A percentile compares a stretch with the other conserved stretches of the same genome.
These are phyloP conservation scores for Hyles euphorbiae DNA, from an alignment of 1,140 invertebrate genomes.

Conservation along the genomic window DNA sequence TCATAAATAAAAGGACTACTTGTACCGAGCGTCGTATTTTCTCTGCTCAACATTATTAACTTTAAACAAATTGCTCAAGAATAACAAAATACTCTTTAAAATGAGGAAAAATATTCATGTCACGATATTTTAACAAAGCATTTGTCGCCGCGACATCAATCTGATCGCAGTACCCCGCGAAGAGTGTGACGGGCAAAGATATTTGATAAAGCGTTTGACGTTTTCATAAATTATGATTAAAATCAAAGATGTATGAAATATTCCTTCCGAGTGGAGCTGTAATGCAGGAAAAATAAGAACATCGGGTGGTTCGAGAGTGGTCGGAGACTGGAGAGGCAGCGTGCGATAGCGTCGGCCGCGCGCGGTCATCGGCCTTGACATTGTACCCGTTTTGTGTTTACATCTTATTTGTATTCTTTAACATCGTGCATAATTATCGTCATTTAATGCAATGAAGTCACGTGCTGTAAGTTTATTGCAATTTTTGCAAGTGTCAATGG, in stretches of 20 bases:
- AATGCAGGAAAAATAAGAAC: slow-evolving; percentile 16
- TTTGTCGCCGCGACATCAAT: not conserved
- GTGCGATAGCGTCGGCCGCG: slow-evolving; percentile 1
- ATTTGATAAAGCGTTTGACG: slow-evolving; percentile 4
- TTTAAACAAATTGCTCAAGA: too few species aligned
- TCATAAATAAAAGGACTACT: too few species aligned
- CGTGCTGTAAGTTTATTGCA: slow-evolving; percentile 20
- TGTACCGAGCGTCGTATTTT: too few species aligned
- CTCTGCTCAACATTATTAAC: too few species aligned
- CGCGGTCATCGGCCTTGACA: slow-evolving; percentile 61
- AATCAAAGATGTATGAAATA: slow-evolving; percentile 9
- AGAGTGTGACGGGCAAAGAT: slow-evolving; percentile 1
- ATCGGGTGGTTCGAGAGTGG: slow-evolving; percentile 9
- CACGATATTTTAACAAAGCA: not conserved
- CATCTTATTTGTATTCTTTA: slow-evolving; percentile 39
- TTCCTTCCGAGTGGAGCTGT: slow-evolving; percentile 4
- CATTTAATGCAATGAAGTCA: slow-evolving; percentile 28
- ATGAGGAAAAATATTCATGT: too few species aligned
- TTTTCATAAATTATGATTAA: slow-evolving; percentile 7
- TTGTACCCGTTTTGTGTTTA: slow-evolving; percentile 52
- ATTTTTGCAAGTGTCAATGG: slow-evolving; percentile 8
- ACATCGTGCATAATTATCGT: slow-evolving; percentile 22
- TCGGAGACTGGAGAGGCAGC: slow-evolving; percentile 2
- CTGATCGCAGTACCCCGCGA: not conserved
- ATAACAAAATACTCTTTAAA: too few species aligned